phyloP scores from a whole-genome alignment of 2,113 vertebrate species.

The Pholis gunnellus region DNA sequence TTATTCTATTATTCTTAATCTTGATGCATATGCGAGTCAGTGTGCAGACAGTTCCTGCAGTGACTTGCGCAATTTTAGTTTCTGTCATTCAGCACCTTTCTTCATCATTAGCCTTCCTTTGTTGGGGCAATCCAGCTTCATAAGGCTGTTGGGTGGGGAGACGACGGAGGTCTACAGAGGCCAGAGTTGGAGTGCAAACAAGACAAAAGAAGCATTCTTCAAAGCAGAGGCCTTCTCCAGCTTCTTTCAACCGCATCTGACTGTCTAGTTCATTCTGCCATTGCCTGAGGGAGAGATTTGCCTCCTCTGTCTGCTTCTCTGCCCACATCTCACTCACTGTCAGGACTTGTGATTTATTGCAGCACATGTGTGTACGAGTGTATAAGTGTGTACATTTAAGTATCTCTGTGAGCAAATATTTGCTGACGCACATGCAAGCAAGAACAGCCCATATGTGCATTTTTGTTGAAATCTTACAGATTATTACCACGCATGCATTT shows the following conservation, averaged over 20 bases:
- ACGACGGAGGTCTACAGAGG: slow-evolving; percentile 34
- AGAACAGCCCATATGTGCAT: not conserved
- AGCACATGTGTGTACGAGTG: not conserved
- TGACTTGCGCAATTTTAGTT: slow-evolving; percentile 22
- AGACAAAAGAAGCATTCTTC: slow-evolving; percentile 46
- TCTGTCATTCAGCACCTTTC: slow-evolving; percentile 48
- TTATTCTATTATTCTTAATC: slow-evolving; percentile 45
- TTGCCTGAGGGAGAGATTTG: slow-evolving; percentile 31
- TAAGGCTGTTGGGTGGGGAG: slow-evolving; percentile 30
- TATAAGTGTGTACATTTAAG: not conserved
- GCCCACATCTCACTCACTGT: slow-evolving; percentile 51
- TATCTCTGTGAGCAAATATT: not conserved
- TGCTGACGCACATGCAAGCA: not conserved
- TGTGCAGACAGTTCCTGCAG: slow-evolving; percentile 20
- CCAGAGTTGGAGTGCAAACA: slow-evolving; percentile 31
- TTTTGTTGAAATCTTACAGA: not conserved
- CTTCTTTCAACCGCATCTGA: slow-evolving; percentile 54
- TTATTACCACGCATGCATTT: slow-evolving; percentile 23
- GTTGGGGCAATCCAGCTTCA: slow-evolving; percentile 32
- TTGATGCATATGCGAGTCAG: slow-evolving; percentile 23
- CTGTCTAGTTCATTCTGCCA: slow-evolving; percentile 49
- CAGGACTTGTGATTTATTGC: slow-evolving; percentile 37
- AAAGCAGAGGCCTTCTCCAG: slow-evolving; percentile 25
- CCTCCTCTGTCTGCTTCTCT: slow-evolving; percentile 34
- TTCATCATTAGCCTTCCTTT: slow-evolving; percentile 32